A percentile compares a stretch with the other conserved stretches of the same genome.
Evolutionary conservation across 2,797 vertebrate species (phyloP).

Genomic region (Tokudaia tokunoshimensis): DNA sequence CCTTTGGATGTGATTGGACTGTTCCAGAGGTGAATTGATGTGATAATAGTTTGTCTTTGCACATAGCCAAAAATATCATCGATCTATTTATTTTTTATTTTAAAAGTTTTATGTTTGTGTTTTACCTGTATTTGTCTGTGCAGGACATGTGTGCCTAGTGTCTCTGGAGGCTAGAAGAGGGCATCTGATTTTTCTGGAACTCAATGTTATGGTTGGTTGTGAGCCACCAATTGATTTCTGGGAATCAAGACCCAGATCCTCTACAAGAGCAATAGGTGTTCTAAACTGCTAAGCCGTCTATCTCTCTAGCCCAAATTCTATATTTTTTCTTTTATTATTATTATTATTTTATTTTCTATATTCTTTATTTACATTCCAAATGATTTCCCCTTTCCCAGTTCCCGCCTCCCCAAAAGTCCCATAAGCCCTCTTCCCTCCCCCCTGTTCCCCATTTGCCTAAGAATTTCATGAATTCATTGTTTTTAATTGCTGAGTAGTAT

Average conservation of each 20-base stretch:
- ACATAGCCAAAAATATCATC: neutral
- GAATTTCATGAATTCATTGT: too few relatives aligned
- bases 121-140: neutral
- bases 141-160: neutral
- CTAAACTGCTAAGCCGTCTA: neutral
- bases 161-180: neutral
- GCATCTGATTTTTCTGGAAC: neutral
- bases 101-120: neutral
- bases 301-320: neutral
- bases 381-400: too few relatives aligned
- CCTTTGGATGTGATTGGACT: neutral
- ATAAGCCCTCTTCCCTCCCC: too few relatives aligned
- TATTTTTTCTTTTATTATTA: neutral
- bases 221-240: neutral
- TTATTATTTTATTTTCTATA: too few relatives aligned
- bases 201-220: neutral
- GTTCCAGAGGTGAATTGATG: conserved; percentile 16
- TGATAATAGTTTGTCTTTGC: neutral
- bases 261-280: neutral
- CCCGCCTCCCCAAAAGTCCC: too few relatives aligned
- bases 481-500: too few relatives aligned
- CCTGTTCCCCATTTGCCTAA: too few relatives aligned
- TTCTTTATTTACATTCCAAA: too few relatives aligned
- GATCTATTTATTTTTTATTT: neutral
- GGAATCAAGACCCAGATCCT: neutral